Base-by-base conservation (phyloP, 2,888 invertebrate genomes). In the Pristionchus maxplancki region DNA sequence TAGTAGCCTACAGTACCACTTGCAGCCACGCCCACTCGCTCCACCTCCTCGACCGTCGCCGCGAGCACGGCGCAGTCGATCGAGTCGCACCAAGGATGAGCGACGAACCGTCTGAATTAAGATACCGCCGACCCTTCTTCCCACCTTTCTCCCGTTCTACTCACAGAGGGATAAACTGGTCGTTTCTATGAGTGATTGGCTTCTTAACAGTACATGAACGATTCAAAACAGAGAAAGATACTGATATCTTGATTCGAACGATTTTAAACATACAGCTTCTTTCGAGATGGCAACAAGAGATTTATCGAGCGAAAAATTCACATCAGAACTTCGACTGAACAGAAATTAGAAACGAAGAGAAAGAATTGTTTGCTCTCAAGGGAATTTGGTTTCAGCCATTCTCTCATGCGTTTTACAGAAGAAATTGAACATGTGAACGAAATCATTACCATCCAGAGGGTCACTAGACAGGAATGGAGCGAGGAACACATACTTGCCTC, bases 31-130 rank as follows among this genome's bases (percentile, higher is more conserved):
- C 44, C 48, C 28, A 17, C 44, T 17, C 2, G 15, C 13, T 13
- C 28, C n/a, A 28, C 78, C 1, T 24, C n/a, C 28, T n/a, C 44
- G 40, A 48, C 78, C 5, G 34, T 71, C 15, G 44, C 40, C 11
- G 78, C 44, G 1, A 78, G 74, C 40, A 74, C 74, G 9, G 74
- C 74, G 24, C 40, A 74, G 24, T 74, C 74, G 74, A 74, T 74
- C 40, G 74, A 74, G 15, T 74, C 74, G 74, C 74, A 74, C 24
- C 74, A 40, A 4, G 37, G 31, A 40, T 74, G 40, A 74, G 24
- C 44, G 44, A 44, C 11, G 44, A 44, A 11, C 6, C 8, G 11
- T 11, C 44, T 9, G 8, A 44, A 44, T 44, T 6, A 44, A 11
- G 6, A 44, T 11, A 44, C 44, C 44, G 44, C 6, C 44, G 8